Conservation (phyloP, 2,888 invertebrate genomes). For the Leptodirus hochenwartii region DNA sequence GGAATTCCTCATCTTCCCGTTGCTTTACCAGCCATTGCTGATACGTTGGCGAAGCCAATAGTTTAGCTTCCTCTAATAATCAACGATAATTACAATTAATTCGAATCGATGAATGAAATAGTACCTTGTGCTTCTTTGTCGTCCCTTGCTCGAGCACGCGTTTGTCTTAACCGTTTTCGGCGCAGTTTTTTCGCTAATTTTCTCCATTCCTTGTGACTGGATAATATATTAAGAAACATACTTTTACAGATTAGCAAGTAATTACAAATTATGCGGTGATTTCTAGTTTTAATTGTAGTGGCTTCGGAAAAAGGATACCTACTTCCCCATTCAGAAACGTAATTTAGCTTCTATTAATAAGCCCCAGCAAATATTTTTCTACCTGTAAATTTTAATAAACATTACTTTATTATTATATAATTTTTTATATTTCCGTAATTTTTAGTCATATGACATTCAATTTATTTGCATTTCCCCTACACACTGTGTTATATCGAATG, state of each 20-base stretch:
- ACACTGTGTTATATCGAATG: too few relatives aligned
- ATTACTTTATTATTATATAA: too few relatives aligned
- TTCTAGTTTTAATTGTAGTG: constrained; percentile 6
- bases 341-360: too few relatives aligned
- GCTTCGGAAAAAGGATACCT: constrained; percentile 25
- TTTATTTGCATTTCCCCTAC: too few relatives aligned
- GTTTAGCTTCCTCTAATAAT: constrained; percentile 24
- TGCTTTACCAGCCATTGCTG: constrained; percentile 34
- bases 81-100: constrained; percentile 3
- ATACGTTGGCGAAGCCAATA: constrained; percentile 31
- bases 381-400: too few relatives aligned
- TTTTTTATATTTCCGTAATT: too few relatives aligned
- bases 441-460: too few relatives aligned
- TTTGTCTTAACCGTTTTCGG: constrained; percentile 44
- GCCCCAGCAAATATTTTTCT: too few relatives aligned
- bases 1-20: constrained; percentile 31
- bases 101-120: constrained; percentile 6
- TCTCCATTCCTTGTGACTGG: constrained; percentile 52
- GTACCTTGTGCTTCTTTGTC: constrained; percentile 25
- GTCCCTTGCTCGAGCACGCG: constrained; percentile 38
- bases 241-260: too few relatives aligned
- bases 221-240: constrained; percentile 25
- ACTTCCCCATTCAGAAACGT: constrained; percentile 28
- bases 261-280: too few relatives aligned
- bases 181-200: constrained; percentile 52